Evolutionary conservation across 2,888 invertebrate species (phyloP).

Genomic region (Nephrocerus scutellatus): DNA sequence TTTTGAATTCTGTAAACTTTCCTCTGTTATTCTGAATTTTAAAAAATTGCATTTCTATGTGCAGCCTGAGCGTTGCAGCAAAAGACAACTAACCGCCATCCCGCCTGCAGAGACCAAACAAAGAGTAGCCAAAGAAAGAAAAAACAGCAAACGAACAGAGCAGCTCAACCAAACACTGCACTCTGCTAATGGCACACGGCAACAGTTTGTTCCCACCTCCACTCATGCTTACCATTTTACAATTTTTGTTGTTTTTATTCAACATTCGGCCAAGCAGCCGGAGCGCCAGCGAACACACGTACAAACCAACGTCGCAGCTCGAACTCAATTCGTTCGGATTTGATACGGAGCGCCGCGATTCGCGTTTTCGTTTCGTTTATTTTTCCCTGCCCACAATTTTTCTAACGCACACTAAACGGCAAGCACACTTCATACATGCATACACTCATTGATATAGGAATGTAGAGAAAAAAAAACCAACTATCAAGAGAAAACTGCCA

Average conservation of each 20-base stretch:
- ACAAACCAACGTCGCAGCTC: conserved; percentile 13
- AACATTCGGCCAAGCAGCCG: conserved; percentile 15
- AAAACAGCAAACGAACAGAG: conserved; percentile 10
- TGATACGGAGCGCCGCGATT: conserved; percentile 44
- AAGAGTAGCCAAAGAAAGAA: not conserved
- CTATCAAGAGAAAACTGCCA: no score
- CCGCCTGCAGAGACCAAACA: conserved; percentile 19
- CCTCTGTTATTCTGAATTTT: no score
- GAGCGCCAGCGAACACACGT: conserved; percentile 14
- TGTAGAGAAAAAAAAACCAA: no score
- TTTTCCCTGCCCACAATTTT: conserved; percentile 46
- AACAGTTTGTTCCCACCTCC: conserved; percentile 32
- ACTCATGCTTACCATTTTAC: conserved; percentile 14
- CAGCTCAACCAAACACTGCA: conserved; percentile 37
- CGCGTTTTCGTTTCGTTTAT: conserved; percentile 42
- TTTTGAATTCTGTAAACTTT: no score
- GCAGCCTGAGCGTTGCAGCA: no score
- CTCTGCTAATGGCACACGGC: conserved; percentile 25
- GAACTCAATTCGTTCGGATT: conserved; percentile 26
- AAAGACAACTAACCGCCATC: no score
- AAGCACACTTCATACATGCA: not conserved
- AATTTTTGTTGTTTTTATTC: no score
- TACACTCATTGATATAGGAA: no score
- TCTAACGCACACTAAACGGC: conserved; percentile 13
- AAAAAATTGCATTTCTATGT: no score